phyloP scores from a whole-genome alignment of 2,797 vertebrate genomes.

The Champsocephalus gunnari region DNA sequence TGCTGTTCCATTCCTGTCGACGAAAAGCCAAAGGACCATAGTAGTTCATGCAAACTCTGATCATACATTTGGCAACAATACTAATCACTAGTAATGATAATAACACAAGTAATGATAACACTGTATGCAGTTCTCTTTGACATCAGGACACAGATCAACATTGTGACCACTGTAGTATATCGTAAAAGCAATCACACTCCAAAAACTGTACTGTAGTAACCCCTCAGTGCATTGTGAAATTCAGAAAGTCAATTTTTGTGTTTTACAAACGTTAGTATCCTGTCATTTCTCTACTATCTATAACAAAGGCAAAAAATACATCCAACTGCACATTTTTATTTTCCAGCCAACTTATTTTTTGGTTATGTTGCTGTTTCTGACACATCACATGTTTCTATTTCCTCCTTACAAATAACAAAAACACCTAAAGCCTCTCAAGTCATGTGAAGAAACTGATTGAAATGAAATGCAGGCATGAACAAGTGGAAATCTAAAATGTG shows the following conservation, averaged over 20 bases:
- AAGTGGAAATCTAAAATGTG: conserved; percentile 24
- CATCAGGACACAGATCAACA: conserved; percentile 1
- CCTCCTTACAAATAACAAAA: not conserved
- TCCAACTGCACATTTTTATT: no score
- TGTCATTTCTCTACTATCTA: no score
- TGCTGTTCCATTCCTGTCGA: no score
- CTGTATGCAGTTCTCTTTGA: not conserved
- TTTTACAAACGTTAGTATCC: not conserved
- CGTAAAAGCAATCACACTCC: not conserved
- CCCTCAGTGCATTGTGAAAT: not conserved
- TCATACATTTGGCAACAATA: not conserved
- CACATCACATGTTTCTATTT: not conserved
- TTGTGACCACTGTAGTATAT: not conserved
- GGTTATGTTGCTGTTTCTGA: not conserved
- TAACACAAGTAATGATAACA: not conserved
- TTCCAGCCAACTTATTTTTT: not conserved
- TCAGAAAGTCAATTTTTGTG: not conserved
- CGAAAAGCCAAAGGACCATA: no score
- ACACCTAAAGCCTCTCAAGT: not conserved
- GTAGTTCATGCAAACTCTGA: not conserved
- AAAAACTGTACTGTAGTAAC: not conserved
- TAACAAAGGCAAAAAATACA: no score
- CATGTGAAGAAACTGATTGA: conserved; percentile 11
- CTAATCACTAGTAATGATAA: no score
- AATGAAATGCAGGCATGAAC: conserved; percentile 23